Base-by-base conservation (phyloP, 2,113 vertebrate species). In the Ondatra zibethicus region DNA sequence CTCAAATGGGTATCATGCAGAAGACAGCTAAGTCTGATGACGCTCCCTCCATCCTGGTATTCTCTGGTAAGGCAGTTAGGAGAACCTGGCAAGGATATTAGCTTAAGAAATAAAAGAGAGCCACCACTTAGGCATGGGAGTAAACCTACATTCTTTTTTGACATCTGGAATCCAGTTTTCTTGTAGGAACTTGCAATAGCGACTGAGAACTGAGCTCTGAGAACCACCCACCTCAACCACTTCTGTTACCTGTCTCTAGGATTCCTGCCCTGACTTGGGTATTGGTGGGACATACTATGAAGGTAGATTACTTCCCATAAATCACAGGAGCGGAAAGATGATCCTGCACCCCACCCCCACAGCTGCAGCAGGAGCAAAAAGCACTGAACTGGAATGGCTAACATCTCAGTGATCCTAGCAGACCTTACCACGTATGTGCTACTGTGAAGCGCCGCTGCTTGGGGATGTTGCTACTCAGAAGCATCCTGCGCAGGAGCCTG, bases 391-490 rank as follows among this genome's bases (percentile, higher is more conserved):
- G 27, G 25, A 9, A 21, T 9, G 2, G 90, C 94, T 70, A 76
- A 72, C 88, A 50, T 77, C 80, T 72, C 88, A 45, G 25, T 1
- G 11, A 78, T 16, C 29, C 0, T 0, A 5, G 95, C 76, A 73
- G 70, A 65, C 88, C 99, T 99, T 99, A 99, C 99, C 99, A 99
- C 95, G 99, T 99, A 98, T 99, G 99, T 82, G 99, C 99, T 92
- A 99, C 99, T 0, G 99, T 99, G 98, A 99, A 99, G 73, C 99
- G 99, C 96, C 99, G 98, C 98, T 99, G 99, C 96, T 99, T 99
- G 96, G 99, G 99, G 98, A 98, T 99, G 98, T 99, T 99, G 98
- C 99, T 99, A 95, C 98, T 99, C 84, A 99, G 98, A 97, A 99
- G 98, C 99, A 99, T 99, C 98, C 99, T 99, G 82, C 99, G 99